Evolutionary conservation across 2,888 invertebrate genomes (phyloP).

Genomic region (Drosophila aldrichi): DNA sequence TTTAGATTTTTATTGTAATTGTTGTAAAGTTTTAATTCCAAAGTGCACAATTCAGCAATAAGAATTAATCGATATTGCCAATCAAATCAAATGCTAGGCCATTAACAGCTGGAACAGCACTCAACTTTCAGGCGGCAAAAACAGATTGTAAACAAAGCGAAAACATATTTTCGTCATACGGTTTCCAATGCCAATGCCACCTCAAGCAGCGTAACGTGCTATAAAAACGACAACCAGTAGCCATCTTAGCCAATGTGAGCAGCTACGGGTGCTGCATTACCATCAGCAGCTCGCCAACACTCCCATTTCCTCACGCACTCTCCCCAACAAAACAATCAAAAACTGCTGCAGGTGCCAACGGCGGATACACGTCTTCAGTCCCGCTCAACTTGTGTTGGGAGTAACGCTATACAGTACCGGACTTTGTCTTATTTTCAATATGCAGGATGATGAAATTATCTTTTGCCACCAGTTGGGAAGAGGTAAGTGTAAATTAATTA

Average conservation of each 20-base stretch:
- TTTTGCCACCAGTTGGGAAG: slow-evolving; percentile 80
- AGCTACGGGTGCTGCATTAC: not conserved
- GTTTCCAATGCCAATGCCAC: slow-evolving; percentile 38
- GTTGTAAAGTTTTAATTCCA: slow-evolving; percentile 53
- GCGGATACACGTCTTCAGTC: slow-evolving; percentile 34
- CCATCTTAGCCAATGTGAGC: slow-evolving; percentile 24
- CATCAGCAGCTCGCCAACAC: slow-evolving; percentile 6
- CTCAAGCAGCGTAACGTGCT: slow-evolving; percentile 11
- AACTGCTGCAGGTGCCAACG: slow-evolving; percentile 15
- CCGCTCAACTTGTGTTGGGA: slow-evolving; percentile 21
- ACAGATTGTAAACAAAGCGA: slow-evolving; percentile 53
- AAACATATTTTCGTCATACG: slow-evolving; percentile 25
- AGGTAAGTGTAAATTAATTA: slow-evolving; percentile 78
- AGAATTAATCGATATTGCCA: slow-evolving; percentile 7
- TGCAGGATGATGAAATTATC: slow-evolving; percentile 61
- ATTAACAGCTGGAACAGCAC: not conserved
- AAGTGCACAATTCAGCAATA: slow-evolving; percentile 45
- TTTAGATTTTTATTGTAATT: slow-evolving; percentile 64
- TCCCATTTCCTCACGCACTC: slow-evolving; percentile 5
- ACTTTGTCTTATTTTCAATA: slow-evolving; percentile 13
- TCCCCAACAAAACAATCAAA: slow-evolving; percentile 6
- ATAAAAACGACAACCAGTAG: slow-evolving; percentile 10
- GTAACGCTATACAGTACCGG: not conserved
- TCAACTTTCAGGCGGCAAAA: slow-evolving; percentile 41
- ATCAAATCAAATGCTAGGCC: not conserved